Evolutionary conservation across 2,888 invertebrate genomes (phyloP), one percentile per base, ranked within the genome.

Genomic region (Apodemia duryi): DNA sequence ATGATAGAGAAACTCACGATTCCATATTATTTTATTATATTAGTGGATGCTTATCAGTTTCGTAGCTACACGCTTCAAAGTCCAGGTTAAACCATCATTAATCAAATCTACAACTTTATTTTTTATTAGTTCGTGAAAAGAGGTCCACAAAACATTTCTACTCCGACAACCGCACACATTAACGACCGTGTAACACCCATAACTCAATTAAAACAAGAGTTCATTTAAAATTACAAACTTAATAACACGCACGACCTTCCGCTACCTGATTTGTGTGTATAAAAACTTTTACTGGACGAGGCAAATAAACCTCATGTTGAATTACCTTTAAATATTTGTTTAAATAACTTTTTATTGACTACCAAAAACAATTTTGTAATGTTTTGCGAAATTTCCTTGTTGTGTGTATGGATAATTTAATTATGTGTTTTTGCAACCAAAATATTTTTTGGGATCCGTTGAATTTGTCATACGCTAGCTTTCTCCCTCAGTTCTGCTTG

Each of bases 151-250:
- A 28, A 29, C 29, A 29, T 54, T 32, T 57, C 57, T 57, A 49
- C 46, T 49, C 46, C n/a, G 32, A 57, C 57, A 60, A 60, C 57
- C 29, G 57, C 57, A 60, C 35, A 32, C 32, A 60, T 60, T 66
- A 67, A 66, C 78, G 82, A 75, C 78, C 81, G 78, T 81, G 83
- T 79, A 84, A 79, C 74, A 77, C 76, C 77, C 83, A 77, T 88
- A 90, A 89, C 90, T 88, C 85, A 88, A 90, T 90, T 89, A 88
- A 87, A 90, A 87, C 82, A 81, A 85, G 82, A 78, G 77, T 76
- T 75, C 75, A 77, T 83, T 86, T 85, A 83, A 82, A 86, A 85
- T 84, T 81, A 82, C 78, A 79, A 76, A 81, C 78, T 83, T 85
- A 86, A 85, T 85, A 86, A 85, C 83, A 80, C 79, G 79, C 82